A percentile compares a stretch with the other conserved stretches of the same genome.
Conservation (phyloP, 2,113 vertebrate species). For the Axis porcinus region DNA sequence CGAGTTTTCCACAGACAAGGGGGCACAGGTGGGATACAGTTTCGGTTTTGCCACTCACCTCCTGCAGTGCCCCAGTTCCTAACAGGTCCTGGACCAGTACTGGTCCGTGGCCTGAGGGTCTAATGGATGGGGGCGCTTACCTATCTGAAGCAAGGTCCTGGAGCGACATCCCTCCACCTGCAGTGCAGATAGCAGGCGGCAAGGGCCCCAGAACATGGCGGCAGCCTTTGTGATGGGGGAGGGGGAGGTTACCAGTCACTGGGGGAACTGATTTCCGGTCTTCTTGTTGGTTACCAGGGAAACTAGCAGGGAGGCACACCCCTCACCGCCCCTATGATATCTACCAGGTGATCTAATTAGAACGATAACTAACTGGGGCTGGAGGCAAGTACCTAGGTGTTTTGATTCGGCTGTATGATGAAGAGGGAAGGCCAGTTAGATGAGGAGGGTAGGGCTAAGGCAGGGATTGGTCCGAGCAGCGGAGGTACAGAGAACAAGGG, state of each 20-base stretch:
- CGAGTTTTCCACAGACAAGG: neutral
- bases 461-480: neutral
- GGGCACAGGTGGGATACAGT: neutral
- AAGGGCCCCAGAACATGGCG: fast-evolving
- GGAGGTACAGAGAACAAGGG: neutral
- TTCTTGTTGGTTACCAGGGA: neutral
- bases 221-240: neutral
- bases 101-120: neutral
- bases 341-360: neutral
- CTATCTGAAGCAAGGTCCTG: neutral
- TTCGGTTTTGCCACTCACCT: neutral
- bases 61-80: neutral
- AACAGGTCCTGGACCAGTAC: neutral
- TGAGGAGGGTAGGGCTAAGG: neutral
- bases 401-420: neutral
- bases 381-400: neutral
- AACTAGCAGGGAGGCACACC: neutral
- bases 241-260: too few species aligned
- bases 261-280: neutral
- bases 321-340: neutral
- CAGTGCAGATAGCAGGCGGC: fast-evolving
- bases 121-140: neutral
- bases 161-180: neutral
- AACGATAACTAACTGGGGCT: neutral
- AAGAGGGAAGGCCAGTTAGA: neutral